Percentiles rank a stretch among this genome's conserved stretches.
Conservation (phyloP, 1,140 invertebrate genomes). For the Sitobion miscanthi region DNA sequence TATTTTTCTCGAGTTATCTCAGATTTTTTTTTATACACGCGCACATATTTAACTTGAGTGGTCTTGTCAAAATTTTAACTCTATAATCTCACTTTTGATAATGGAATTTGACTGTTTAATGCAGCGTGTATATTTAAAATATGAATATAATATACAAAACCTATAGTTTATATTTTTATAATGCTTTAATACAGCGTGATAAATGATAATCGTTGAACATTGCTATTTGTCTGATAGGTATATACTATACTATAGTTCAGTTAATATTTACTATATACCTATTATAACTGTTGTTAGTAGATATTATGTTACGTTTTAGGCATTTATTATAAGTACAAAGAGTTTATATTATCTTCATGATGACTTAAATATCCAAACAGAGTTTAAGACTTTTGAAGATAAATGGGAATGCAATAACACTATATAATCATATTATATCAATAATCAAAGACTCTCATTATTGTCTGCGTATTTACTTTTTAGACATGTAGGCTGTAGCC, state of each 20-base stretch:
- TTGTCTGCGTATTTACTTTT: not conserved
- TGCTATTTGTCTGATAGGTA: not conserved
- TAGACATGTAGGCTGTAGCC: not conserved
- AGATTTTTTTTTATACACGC: not conserved
- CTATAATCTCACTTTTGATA: not conserved
- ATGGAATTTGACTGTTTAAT: not conserved
- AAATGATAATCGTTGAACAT: not conserved
- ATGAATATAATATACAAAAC: not conserved
- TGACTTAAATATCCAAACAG: not conserved
- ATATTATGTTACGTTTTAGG: not conserved
- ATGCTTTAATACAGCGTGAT: not conserved
- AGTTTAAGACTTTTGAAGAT: not conserved
- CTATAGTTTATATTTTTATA: not conserved
- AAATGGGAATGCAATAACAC: not conserved
- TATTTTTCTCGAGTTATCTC: not conserved
- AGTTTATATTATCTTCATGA: not conserved
- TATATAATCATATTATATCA: not conserved
- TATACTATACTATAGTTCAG: not conserved
- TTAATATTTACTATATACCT: not conserved
- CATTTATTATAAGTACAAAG: not conserved
- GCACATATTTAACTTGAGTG: not conserved
- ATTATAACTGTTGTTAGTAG: not conserved
- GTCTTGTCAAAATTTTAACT: not conserved
- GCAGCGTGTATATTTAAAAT: not conserved
- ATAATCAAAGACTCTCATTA: not conserved